phyloP scores from a whole-genome alignment of 2,797 vertebrate species.

The Pyrrhura leucotis region DNA sequence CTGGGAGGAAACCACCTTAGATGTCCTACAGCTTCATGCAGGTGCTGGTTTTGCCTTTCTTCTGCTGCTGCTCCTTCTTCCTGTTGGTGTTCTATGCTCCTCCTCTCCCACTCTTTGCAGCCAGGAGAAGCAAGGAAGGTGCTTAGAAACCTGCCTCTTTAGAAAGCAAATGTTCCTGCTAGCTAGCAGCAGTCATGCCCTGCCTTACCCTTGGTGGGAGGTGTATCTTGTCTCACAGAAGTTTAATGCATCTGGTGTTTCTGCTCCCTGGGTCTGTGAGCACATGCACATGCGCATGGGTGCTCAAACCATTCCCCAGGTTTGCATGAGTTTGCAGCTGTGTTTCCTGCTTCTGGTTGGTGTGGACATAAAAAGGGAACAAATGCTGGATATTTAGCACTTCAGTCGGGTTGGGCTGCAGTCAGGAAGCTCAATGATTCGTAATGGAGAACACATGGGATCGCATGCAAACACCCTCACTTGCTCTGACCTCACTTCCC shows the following conservation, averaged over 20 bases:
- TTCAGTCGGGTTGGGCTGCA: background rate
- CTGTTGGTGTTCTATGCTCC: background rate
- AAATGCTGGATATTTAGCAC: constrained; percentile 25
- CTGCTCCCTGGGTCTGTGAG: background rate
- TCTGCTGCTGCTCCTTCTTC: background rate
- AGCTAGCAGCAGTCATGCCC: background rate
- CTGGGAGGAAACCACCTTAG: background rate
- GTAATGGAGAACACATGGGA: constrained; percentile 36
- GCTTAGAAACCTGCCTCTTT: background rate
- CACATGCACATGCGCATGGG: background rate
- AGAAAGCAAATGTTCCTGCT: background rate
- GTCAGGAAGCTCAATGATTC: background rate
- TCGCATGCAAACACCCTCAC: background rate
- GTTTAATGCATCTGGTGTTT: fast-evolving
- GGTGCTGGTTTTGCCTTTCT: background rate
- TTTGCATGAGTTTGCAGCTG: background rate
- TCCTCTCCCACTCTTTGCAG: background rate
- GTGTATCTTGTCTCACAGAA: background rate
- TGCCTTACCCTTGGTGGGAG: background rate
- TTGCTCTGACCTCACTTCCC: fast-evolving
- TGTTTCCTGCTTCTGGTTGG: constrained; percentile 37
- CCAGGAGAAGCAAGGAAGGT: background rate
- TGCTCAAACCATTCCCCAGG: background rate
- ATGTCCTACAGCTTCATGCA: fast-evolving
- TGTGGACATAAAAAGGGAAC: background rate